Conservation (phyloP, 2,888 invertebrate genomes). For the Autographa pulchrina region DNA sequence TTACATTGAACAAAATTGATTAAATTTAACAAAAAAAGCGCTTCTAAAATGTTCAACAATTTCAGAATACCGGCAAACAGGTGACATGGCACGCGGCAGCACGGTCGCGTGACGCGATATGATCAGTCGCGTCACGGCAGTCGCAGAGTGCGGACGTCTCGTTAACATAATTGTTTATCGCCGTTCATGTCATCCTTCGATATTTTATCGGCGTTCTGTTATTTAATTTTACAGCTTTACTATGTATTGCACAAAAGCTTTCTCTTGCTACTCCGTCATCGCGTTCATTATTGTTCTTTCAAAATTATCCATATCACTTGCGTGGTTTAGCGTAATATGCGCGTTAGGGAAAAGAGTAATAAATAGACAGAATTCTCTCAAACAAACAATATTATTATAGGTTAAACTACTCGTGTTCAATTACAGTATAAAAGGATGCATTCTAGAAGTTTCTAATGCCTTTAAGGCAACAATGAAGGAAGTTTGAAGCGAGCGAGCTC, state of each 20-base stretch:
- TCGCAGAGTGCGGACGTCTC: slow-evolving; percentile 51
- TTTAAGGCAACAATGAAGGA: neutral
- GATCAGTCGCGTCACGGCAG: slow-evolving; percentile 46
- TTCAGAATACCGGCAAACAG: slow-evolving; percentile 30
- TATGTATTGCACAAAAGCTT: neutral
- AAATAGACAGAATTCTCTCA: neutral
- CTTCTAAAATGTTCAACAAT: slow-evolving; percentile 11
- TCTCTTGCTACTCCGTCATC: no score
- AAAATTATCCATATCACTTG: no score
- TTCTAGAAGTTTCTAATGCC: neutral
- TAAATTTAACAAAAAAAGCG: neutral
- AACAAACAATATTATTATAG: neutral
- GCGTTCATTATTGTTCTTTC: no score
- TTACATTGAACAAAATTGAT: neutral
- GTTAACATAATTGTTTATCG: slow-evolving; percentile 57
- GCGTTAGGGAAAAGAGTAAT: no score
- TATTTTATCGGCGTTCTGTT: slow-evolving; percentile 31
- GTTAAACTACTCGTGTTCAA: neutral
- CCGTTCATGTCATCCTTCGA: slow-evolving; percentile 31
- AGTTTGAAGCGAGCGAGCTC: neutral
- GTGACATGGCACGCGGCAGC: slow-evolving; percentile 52
- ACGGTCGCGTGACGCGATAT: slow-evolving; percentile 59
- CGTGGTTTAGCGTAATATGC: no score
- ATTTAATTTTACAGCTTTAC: neutral
- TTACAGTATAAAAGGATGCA: neutral